These are phyloP conservation scores for Nyctereutes procyonoides DNA, from an alignment of 2,113 vertebrate genomes.

Conservation along the genomic window DNA sequence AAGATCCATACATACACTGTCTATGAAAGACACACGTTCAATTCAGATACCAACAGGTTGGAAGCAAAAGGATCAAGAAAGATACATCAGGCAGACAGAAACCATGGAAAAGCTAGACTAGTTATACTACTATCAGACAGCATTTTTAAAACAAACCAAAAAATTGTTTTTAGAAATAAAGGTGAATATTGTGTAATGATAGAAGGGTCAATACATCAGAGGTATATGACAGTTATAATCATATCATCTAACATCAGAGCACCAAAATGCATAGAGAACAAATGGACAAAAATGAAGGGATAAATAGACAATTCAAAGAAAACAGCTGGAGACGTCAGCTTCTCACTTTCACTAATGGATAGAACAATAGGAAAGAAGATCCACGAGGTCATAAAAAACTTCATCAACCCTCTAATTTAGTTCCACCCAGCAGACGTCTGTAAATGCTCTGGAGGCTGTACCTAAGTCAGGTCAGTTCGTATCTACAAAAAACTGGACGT, in stretches of 20 bases:
- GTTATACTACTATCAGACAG: not conserved
- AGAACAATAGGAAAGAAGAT: not conserved
- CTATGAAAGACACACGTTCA: not conserved
- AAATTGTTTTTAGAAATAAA: not conserved
- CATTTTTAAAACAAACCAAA: not conserved
- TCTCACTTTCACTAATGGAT: not conserved
- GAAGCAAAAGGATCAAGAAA: not conserved
- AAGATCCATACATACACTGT: not conserved
- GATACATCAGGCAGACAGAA: not conserved
- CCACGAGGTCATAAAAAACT: rapidly evolving
- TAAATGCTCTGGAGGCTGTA: not conserved
- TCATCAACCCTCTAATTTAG: not conserved
- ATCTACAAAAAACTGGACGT: not conserved
- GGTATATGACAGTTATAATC: no score
- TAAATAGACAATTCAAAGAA: no score
- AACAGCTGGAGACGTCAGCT: not conserved
- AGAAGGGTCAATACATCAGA: not conserved
- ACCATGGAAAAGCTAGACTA: no score
- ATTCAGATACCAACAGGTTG: not conserved
- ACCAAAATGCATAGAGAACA: not conserved
- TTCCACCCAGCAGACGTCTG: not conserved
- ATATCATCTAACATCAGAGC: no score
- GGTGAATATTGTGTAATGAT: not conserved
- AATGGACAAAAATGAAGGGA: not conserved
- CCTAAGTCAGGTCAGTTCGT: not conserved